A percentile compares a stretch with the other conserved stretches of the same genome.
phyloP scores from a whole-genome alignment of 2,888 invertebrate genomes.

The Dusona sp. region DNA sequence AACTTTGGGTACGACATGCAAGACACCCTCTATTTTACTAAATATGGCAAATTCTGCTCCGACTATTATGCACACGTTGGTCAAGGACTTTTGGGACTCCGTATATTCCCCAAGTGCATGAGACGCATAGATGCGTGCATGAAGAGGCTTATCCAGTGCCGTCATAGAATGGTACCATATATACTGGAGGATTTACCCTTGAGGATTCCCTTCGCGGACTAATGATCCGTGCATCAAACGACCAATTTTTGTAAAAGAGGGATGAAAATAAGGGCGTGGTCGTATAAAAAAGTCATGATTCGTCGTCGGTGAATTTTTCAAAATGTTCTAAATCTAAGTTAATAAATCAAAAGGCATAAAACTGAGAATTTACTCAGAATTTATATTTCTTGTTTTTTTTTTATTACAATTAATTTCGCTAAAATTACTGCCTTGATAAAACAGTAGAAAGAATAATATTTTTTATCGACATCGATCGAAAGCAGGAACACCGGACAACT shows the following conservation, averaged over 20 bases:
- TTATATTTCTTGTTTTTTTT: neutral
- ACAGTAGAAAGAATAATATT: neutral
- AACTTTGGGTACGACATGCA: neutral
- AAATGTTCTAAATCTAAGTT: neutral
- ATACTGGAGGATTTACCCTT: slow-evolving; percentile 45
- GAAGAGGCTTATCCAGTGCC: slow-evolving; percentile 44
- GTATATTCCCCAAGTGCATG: slow-evolving; percentile 39
- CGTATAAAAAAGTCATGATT: slow-evolving; percentile 32
- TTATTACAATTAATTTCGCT: too few species aligned
- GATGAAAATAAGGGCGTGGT: neutral
- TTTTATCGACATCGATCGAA: neutral
- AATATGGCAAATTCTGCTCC: slow-evolving; percentile 23
- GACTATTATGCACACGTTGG: slow-evolving; percentile 63
- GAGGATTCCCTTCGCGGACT: slow-evolving; percentile 32
- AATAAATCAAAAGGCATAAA: neutral
- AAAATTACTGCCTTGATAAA: neutral
- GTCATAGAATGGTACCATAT: slow-evolving; percentile 15
- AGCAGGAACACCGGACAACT: slow-evolving; percentile 1
- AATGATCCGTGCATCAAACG: slow-evolving; percentile 53
- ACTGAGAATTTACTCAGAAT: neutral
- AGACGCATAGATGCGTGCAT: slow-evolving; percentile 45
- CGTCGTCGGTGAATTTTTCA: neutral
- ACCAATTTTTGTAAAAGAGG: slow-evolving; percentile 44
- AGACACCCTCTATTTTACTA: slow-evolving; percentile 6
- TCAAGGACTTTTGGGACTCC: slow-evolving; percentile 67